Evolutionary conservation across 2,888 invertebrate species (phyloP).

Genomic region (Dolichopus griseipennis): DNA sequence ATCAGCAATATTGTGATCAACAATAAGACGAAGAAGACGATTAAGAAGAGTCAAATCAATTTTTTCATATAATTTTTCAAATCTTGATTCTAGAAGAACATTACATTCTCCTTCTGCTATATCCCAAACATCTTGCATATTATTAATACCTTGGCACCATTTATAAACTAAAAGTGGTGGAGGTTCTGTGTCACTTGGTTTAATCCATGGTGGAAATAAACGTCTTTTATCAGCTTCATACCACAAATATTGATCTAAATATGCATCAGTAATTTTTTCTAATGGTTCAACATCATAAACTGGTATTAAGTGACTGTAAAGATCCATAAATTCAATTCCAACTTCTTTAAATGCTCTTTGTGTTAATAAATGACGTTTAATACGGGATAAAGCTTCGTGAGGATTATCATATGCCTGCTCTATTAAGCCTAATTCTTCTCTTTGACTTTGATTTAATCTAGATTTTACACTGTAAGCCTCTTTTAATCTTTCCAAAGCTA

Average conservation of each 20-base stretch:
- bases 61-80: constrained; percentile 99
- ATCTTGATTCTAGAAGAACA: constrained; percentile 90
- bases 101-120: constrained; percentile 98
- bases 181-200: constrained; percentile 97
- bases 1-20: constrained; percentile 99
- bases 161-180: constrained; percentile 88
- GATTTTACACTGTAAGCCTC: constrained; percentile 98
- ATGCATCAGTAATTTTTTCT: constrained; percentile 99
- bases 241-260: constrained; percentile 99
- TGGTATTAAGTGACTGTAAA: constrained; percentile 97
- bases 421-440: constrained; percentile 96
- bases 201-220: constrained; percentile 97
- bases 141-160: constrained; percentile 99
- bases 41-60: constrained; percentile 97
- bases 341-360: constrained; percentile 98
- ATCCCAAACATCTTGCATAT: constrained; percentile 97
- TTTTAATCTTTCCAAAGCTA: constrained; percentile 91
- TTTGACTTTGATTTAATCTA: constrained; percentile 93
- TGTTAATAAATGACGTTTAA: constrained; percentile 97
- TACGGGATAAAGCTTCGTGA: constrained; percentile 96
- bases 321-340: constrained; percentile 99
- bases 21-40: constrained; percentile 88
- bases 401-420: constrained; percentile 99
- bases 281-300: constrained; percentile 99
- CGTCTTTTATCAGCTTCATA: constrained; percentile 97